phyloP scores from a whole-genome alignment of 2,888 invertebrate species.

The Sthenelais limicola region DNA sequence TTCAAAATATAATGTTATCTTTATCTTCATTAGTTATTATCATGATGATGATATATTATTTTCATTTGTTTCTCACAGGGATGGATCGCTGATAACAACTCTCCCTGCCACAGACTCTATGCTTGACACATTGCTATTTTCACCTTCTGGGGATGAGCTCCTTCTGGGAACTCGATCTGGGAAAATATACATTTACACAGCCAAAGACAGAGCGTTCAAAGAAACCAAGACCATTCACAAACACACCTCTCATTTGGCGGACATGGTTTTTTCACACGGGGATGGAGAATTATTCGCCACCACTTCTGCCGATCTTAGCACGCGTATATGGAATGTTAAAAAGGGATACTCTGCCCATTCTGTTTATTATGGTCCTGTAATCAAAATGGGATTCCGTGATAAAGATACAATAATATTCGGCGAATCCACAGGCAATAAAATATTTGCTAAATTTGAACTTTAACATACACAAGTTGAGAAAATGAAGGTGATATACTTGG shows the following conservation, averaged over 20 bases:
- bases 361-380: constrained; percentile 44
- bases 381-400: constrained; percentile 39
- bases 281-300: constrained; percentile 29
- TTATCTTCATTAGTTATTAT: too few relatives aligned
- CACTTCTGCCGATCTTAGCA: constrained; percentile 40
- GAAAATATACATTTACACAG: constrained; percentile 6
- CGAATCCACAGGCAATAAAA: constrained; percentile 46
- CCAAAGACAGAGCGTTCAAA: not conserved
- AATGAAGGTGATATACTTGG: too few relatives aligned
- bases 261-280: constrained; percentile 22
- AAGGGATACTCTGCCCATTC: constrained; percentile 5
- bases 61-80: too few relatives aligned
- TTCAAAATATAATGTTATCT: too few relatives aligned
- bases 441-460: too few relatives aligned
- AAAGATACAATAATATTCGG: constrained; percentile 35
- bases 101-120: too few relatives aligned
- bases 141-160: constrained; percentile 35
- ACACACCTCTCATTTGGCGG: constrained; percentile 7
- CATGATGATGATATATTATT: too few relatives aligned
- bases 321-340: constrained; percentile 34
- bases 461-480: too few relatives aligned
- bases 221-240: too few relatives aligned
- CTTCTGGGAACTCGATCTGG: not conserved
- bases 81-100: too few relatives aligned
- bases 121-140: constrained; percentile 22